Evolutionary conservation across 2,113 vertebrate genomes (phyloP).

Genomic region (Lonchura striata): DNA sequence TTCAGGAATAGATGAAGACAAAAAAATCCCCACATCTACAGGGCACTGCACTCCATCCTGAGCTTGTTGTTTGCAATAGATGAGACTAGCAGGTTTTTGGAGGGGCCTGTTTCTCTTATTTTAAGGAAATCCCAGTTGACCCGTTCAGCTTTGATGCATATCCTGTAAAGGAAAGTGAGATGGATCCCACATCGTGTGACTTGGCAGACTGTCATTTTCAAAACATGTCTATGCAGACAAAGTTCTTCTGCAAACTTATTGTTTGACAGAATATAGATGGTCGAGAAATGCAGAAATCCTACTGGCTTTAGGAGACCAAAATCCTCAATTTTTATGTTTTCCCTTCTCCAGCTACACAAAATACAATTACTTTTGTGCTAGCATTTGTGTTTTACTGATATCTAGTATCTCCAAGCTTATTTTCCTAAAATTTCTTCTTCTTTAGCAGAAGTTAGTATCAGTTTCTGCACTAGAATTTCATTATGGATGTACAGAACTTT

Average conservation of each 20-base stretch:
- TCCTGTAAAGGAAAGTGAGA: background rate
- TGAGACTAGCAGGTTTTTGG: background rate
- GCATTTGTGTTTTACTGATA: background rate
- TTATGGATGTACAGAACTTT: background rate
- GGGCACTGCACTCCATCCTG: background rate
- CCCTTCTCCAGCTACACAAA: background rate
- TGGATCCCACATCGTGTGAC: background rate
- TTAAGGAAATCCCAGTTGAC: background rate
- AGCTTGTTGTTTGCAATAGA: background rate
- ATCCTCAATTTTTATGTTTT: background rate
- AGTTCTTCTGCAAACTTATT: background rate
- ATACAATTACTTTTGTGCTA: background rate
- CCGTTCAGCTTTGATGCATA: background rate
- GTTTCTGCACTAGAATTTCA: background rate
- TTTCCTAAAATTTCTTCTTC: background rate
- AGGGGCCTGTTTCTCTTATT: background rate
- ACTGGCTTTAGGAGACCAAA: background rate
- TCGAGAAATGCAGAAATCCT: background rate
- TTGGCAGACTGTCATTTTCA: background rate
- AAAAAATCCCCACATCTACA: background rate
- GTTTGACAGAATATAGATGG: background rate
- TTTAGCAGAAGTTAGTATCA: background rate
- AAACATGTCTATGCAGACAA: background rate
- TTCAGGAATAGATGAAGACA: background rate
- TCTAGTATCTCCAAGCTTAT: background rate